Evolutionary conservation across 2,113 vertebrate genomes (phyloP), one percentile per base, ranked within the genome.

Genomic region (Herpetotheres cachinnans): DNA sequence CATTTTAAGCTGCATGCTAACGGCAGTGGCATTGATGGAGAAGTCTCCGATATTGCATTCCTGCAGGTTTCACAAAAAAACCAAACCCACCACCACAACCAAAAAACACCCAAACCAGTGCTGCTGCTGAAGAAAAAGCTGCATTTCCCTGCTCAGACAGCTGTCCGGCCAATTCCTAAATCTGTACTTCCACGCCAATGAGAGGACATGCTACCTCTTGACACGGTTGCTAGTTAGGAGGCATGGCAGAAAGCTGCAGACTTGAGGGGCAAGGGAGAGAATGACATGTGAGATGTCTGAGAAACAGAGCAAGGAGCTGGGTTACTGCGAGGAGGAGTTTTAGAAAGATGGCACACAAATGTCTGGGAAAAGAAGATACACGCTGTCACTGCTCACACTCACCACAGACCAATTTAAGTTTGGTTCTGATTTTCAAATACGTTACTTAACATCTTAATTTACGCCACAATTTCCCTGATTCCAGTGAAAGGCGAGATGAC

Each of bases 401-500:
- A 12, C 10, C 34, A 13, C 0, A 25, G 36, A 25, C 4, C n/a
- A 24, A 4, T 10, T 54, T 8, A 8, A 36, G 26, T 13, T 65
- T 7, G 2, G 30, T 55, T 79, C 20, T 24, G 40, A 30, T 65
- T 69, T 76, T 70, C 30, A 63, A 90, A 30, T 7, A 3, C 0
- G 5, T 21, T 36, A 18, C 8, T 65, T 47, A 21, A 13, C n/a
- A 21, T 20, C n/a, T 59, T 21, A 9, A 63, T n/a, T 47, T 34
- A 32, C 9, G 42, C 18, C 50, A 17, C 2, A 11, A 3, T 27
- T 77, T 56, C 52, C 40, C 1, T 0, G 20, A 58, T 36, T 40
- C 18, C 30, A 56, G 24, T 2, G 27, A 92, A 18, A 34, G 0
- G 2, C 25, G 47, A 80, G 19, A 8, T 8, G 10, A 16, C 0